Conservation (phyloP, 2,113 vertebrate genomes). For the Dipodomys spectabilis region DNA sequence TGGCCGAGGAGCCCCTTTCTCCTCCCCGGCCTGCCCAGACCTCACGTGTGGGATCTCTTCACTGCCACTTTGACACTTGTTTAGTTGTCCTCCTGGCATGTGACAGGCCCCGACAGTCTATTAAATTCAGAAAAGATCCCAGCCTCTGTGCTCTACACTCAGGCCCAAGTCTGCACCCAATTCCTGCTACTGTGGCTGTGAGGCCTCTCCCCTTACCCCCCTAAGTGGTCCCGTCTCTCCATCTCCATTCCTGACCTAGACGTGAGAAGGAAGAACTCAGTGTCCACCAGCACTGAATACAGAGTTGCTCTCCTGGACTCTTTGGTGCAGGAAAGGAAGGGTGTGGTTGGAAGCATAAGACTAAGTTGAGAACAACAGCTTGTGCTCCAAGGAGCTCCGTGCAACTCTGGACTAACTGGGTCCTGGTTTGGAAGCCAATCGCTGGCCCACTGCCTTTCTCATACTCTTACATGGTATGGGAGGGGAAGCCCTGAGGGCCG, state of each 20-base stretch:
- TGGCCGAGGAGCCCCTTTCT: not conserved
- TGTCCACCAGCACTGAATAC: not conserved
- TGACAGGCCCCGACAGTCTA: not conserved
- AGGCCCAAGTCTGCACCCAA: accelerated
- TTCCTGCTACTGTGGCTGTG: not conserved
- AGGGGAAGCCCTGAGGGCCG: not conserved
- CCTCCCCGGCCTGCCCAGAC: not conserved
- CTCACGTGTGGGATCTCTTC: not conserved
- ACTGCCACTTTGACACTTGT: not conserved
- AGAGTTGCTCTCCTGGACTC: no score
- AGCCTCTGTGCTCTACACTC: no score
- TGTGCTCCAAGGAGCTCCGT: not conserved
- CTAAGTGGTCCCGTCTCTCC: not conserved
- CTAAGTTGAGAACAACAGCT: not conserved
- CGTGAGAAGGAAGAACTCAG: not conserved
- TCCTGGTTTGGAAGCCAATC: not conserved
- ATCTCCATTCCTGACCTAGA: not conserved
- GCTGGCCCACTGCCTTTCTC: not conserved
- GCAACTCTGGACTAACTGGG: not conserved
- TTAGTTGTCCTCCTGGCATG: not conserved
- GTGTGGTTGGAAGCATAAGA: not conserved
- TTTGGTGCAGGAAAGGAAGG: not conserved
- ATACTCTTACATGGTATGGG: not conserved
- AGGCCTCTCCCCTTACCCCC: not conserved
- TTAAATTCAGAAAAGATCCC: not conserved